Percentiles rank a stretch among this genome's conserved stretches.
phyloP scores from a whole-genome alignment of 2,113 vertebrate species.

The Heterochromis multidens region DNA sequence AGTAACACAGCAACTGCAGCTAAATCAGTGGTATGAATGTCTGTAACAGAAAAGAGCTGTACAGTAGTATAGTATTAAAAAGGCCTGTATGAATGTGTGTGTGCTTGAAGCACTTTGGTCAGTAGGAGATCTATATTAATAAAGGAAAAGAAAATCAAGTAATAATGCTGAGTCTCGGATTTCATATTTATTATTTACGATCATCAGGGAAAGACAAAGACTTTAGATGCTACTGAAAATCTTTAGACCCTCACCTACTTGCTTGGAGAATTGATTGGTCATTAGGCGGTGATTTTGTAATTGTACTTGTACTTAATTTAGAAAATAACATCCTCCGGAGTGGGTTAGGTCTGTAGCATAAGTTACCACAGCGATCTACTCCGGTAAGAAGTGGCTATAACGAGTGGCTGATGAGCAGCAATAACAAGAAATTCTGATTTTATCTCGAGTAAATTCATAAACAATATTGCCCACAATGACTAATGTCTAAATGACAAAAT shows the following conservation, averaged over 20 bases:
- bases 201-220: background rate
- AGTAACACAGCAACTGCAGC: too few relatives aligned
- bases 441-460: too few relatives aligned
- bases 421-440: background rate
- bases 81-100: too few relatives aligned
- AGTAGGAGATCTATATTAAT: background rate
- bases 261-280: background rate
- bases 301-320: background rate
- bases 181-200: background rate
- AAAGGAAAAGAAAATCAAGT: background rate
- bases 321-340: background rate
- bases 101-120: background rate
- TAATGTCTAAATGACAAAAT: background rate
- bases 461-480: background rate
- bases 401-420: background rate
- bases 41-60: too few relatives aligned
- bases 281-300: background rate
- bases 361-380: background rate
- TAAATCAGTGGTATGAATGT: too few relatives aligned
- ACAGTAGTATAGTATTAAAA: too few relatives aligned
- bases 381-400: background rate
- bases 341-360: background rate
- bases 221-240: background rate
- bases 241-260: background rate
- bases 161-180: background rate